These are phyloP conservation scores for Drosophila kuntzei DNA, from an alignment of 2,888 invertebrate genomes.

Conservation along the genomic window DNA sequence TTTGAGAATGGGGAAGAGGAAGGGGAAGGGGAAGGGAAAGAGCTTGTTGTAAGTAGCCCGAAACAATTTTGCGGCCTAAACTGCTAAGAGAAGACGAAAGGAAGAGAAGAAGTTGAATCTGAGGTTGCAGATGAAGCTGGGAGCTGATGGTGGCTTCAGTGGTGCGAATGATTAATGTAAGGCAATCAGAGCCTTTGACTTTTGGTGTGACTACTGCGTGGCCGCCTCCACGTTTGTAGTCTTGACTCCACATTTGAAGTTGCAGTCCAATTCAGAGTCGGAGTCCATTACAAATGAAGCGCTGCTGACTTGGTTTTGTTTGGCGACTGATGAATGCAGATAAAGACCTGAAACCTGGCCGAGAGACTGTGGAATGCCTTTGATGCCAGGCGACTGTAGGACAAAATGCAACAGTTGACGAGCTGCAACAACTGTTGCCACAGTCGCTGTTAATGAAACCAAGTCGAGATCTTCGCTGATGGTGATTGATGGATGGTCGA, in stretches of 20 bases:
- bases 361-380: constrained; percentile 66
- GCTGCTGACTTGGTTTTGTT: constrained; percentile 79
- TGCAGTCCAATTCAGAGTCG: not conserved
- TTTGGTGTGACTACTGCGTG: constrained; percentile 67
- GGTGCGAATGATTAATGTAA: constrained; percentile 65
- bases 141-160: constrained; percentile 8
- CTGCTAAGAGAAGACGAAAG: constrained; percentile 45
- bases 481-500: constrained; percentile 76
- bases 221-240: constrained; percentile 66
- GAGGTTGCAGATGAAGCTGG: not conserved
- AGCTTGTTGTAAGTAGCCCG: constrained; percentile 75
- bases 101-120: not conserved
- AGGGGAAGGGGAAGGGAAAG: not conserved
- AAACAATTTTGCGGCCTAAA: constrained; percentile 80
- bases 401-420: constrained; percentile 81
- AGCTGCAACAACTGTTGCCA: constrained; percentile 42
- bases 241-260: constrained; percentile 1
- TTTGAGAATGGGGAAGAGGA: not conserved
- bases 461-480: constrained; percentile 29
- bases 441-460: constrained; percentile 71
- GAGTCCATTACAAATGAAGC: constrained; percentile 79
- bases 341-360: constrained; percentile 58
- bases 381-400: constrained; percentile 70
- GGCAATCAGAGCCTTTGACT: constrained; percentile 76
- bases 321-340: constrained; percentile 81